Evolutionary conservation across 2,797 vertebrate species (phyloP), one percentile per base, ranked within the genome.

Genomic region (Megalops cyprinoides): DNA sequence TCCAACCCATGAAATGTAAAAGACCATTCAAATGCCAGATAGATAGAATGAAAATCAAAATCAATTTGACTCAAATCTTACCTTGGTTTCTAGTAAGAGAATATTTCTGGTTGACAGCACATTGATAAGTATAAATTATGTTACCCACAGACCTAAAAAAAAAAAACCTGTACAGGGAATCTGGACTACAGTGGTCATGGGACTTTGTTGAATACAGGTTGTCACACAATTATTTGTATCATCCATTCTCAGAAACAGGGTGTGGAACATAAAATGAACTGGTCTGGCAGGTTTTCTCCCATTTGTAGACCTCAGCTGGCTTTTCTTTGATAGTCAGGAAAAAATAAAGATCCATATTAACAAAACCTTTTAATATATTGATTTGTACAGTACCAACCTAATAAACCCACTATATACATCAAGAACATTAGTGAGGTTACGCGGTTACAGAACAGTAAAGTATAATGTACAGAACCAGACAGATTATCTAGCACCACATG

Each of bases 221-320:
- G 18, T 71, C 37, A n/a, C n/a, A n/a, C n/a, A n/a, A n/a, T 44
- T 71, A 8, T 75, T 25, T 49, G 73, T 28, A 75, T 75, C 42
- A 42, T 49, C 9, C 8, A 44, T 71, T 71, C 15, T 37, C 51
- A 56, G 31, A 18, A 18, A 75, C 12, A 44, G 76, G 76, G 78
- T 53, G 60, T 39, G 67, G 65, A 9, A 18, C 67, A 55, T 14
- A 2, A 55, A 71, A 67, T 34, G 28, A 79, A 79, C 78, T 79
- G 78, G 48, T 79, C 51, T 60, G 37, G 60, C 76, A 28, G 1
- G 76, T 78, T 78, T 62, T 23, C n/a, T 42, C 5, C 1, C 1
- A 56, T 14, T 77, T 44, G 55, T 42, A 28, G 2, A 44, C 60
- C 10, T 25, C 46, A 25, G 37, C n/a, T 15, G n/a, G 37, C 42